Percentiles rank a stretch among this genome's conserved stretches.
Conservation (phyloP, 2,113 vertebrate species). For the Cisticola juncidis region DNA sequence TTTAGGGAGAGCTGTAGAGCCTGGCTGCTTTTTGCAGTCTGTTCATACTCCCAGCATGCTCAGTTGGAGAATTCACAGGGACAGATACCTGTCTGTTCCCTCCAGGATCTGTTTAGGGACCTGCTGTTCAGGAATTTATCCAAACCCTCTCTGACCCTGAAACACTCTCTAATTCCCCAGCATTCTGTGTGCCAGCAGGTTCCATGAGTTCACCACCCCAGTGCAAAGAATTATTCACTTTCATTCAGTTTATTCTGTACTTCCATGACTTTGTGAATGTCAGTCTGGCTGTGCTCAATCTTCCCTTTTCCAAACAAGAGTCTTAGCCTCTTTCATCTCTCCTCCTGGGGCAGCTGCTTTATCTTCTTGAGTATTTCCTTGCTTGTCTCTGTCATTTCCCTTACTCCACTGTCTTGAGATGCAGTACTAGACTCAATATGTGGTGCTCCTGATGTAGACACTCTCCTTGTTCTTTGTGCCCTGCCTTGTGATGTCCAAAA, state of each 20-base stretch:
- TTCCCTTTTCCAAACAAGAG: background rate
- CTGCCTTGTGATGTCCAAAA: background rate
- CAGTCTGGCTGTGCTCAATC: background rate
- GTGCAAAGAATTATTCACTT: background rate
- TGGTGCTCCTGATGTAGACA: background rate
- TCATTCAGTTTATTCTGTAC: background rate
- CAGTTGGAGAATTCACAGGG: background rate
- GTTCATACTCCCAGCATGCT: background rate
- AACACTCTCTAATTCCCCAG: background rate
- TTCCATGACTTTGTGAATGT: background rate
- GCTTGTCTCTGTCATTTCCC: background rate
- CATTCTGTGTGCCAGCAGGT: background rate
- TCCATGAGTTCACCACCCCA: background rate
- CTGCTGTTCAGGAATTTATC: background rate
- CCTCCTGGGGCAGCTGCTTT: background rate
- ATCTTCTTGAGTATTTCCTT: background rate
- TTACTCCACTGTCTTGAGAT: background rate
- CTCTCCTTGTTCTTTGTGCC: background rate
- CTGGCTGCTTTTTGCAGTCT: background rate
- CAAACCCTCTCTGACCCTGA: background rate
- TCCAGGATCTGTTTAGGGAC: background rate
- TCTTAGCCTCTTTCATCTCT: background rate
- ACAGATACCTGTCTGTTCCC: background rate
- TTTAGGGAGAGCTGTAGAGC: background rate
- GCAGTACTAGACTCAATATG: background rate